phyloP scores from a whole-genome alignment of 2,888 invertebrate species.

The Melanchra persicariae region DNA sequence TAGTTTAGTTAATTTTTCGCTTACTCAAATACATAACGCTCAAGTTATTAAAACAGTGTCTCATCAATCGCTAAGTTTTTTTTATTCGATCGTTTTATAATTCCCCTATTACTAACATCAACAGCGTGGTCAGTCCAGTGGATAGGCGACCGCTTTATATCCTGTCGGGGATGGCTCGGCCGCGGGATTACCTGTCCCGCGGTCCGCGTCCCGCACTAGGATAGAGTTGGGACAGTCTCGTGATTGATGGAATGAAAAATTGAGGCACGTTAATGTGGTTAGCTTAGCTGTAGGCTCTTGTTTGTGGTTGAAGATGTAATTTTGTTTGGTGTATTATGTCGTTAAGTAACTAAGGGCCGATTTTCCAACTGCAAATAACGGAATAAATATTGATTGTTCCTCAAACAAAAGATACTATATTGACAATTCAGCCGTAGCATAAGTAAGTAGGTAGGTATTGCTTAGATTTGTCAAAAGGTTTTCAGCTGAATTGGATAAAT shows the following conservation, averaged over 20 bases:
- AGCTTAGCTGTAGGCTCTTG: conserved; percentile 8
- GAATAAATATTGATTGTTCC: too few species aligned
- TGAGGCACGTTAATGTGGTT: conserved; percentile 18
- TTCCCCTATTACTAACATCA: neutral
- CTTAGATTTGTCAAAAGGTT: neutral
- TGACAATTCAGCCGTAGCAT: too few species aligned
- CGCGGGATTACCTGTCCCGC: conserved; percentile 51
- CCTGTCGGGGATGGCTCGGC: conserved; percentile 64
- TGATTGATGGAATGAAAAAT: conserved; percentile 47
- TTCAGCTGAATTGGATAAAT: neutral
- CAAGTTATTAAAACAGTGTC: too few species aligned
- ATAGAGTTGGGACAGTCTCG: conserved; percentile 8
- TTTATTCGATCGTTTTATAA: too few species aligned
- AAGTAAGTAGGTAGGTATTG: too few species aligned
- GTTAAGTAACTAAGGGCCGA: neutral
- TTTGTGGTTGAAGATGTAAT: neutral
- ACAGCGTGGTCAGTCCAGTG: neutral
- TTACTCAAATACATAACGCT: too few species aligned
- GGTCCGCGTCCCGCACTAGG: conserved; percentile 29
- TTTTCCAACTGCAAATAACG: too few species aligned
- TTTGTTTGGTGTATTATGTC: neutral
- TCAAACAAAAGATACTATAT: too few species aligned
- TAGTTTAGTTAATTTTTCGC: too few species aligned
- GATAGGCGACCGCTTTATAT: conserved; percentile 67
- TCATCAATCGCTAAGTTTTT: too few species aligned